Evolutionary conservation across 2,888 invertebrate genomes (phyloP).

Genomic region (Opisthograptis luteolata): DNA sequence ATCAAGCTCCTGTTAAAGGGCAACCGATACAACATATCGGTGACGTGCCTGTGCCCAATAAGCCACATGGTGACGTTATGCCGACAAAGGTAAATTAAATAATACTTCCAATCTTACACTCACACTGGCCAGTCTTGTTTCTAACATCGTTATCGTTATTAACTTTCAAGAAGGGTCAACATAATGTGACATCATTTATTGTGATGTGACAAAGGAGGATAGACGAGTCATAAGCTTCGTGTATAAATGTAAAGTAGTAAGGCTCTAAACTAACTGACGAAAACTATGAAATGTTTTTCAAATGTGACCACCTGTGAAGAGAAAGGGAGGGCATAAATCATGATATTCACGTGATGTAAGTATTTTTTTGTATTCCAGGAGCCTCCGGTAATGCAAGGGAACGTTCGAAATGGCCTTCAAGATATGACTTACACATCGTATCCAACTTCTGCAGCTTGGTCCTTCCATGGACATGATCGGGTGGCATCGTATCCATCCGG

Average conservation of each 20-base stretch:
- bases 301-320: too few relatives aligned
- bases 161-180: too few relatives aligned
- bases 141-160: too few relatives aligned
- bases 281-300: too few relatives aligned
- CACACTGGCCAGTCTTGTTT: too few relatives aligned
- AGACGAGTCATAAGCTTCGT: too few relatives aligned
- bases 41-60: conserved; percentile 52
- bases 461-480: conserved; percentile 62
- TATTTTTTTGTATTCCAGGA: conserved; percentile 6
- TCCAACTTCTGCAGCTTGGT: conserved; percentile 65
- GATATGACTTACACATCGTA: conserved; percentile 67
- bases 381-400: not conserved
- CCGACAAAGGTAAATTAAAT: conserved; percentile 18
- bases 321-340: too few relatives aligned
- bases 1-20: conserved; percentile 37
- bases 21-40: conserved; percentile 50
- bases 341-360: too few relatives aligned
- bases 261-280: too few relatives aligned
- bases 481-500: conserved; percentile 32
- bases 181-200: too few relatives aligned
- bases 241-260: too few relatives aligned
- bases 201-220: too few relatives aligned
- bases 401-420: conserved; percentile 65
- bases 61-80: conserved; percentile 32
- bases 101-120: not conserved